A percentile compares a stretch with the other conserved stretches of the same genome.
phyloP scores from a whole-genome alignment of 1,140 invertebrate genomes.

The Steinernema khuongi region DNA sequence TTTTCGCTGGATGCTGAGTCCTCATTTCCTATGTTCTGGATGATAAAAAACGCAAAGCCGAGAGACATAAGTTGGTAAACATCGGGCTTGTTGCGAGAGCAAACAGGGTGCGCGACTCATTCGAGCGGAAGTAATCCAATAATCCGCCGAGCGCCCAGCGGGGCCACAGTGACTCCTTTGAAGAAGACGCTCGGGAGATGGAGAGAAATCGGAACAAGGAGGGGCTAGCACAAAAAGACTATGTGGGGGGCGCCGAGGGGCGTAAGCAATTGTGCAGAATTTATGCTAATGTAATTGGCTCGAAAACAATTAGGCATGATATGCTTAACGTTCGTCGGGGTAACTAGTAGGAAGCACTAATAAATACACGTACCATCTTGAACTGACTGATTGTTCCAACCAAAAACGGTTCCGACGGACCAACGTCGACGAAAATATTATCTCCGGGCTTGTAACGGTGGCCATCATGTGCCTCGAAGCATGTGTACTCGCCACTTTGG shows the following conservation, averaged over 20 bases:
- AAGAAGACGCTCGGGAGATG: background rate
- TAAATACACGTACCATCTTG: conserved; percentile 37
- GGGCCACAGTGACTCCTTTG: conserved; percentile 6
- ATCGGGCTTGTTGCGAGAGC: background rate
- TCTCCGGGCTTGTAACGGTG: conserved; percentile 28
- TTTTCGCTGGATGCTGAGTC: no score
- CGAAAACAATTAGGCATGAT: background rate
- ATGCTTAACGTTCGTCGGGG: background rate
- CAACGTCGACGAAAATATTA: conserved; percentile 33
- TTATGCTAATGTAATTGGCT: conserved; percentile 5
- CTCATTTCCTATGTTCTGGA: no score
- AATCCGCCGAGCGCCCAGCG: conserved; percentile 11
- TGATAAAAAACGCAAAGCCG: conserved; percentile 9
- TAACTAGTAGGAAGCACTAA: background rate
- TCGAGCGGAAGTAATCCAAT: conserved; percentile 15
- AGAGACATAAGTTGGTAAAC: conserved; percentile 14
- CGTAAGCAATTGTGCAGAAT: background rate
- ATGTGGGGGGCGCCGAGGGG: background rate
- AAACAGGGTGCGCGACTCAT: conserved; percentile 14
- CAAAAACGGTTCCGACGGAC: conserved; percentile 25
- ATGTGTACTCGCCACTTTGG: conserved; percentile 28
- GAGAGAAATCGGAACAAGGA: background rate
- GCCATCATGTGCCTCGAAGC: conserved; percentile 32
- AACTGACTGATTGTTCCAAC: conserved; percentile 33
- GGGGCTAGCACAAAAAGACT: background rate